These are phyloP conservation scores for Ageneiosus marmoratus DNA, from an alignment of 2,113 vertebrate species.

Conservation along the genomic window DNA sequence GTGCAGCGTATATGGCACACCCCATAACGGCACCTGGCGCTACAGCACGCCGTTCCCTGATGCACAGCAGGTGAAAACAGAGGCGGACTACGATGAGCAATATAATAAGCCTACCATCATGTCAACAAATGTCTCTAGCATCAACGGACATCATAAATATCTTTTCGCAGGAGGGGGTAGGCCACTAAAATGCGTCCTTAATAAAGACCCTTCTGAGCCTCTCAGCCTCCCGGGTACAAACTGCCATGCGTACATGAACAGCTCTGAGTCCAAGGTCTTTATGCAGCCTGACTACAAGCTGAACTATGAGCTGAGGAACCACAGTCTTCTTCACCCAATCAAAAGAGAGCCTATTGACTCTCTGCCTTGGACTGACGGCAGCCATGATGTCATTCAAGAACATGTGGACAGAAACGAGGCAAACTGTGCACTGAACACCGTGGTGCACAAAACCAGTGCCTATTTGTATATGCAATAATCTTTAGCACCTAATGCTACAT, in stretches of 20 bases:
- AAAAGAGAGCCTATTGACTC: constrained; percentile 80
- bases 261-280: constrained; percentile 61
- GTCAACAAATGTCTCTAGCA: neutral
- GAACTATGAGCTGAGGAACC: constrained; percentile 66
- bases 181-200: constrained; percentile 59
- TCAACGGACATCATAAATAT: constrained; percentile 65
- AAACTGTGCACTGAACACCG: constrained; percentile 47
- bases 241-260: constrained; percentile 61
- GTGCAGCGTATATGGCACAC: constrained; percentile 47
- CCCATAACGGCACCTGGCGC: constrained; percentile 65
- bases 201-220: constrained; percentile 68
- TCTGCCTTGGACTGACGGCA: constrained; percentile 57
- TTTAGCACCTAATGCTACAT: neutral
- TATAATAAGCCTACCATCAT: constrained; percentile 60
- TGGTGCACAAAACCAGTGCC: constrained; percentile 68
- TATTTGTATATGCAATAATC: constrained; percentile 75
- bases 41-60: constrained; percentile 60
- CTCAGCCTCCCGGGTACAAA: constrained; percentile 19
- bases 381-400: constrained; percentile 53
- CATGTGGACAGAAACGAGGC: constrained; percentile 65
- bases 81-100: constrained; percentile 62
- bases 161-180: constrained; percentile 54
- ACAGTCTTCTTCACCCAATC: constrained; percentile 68
- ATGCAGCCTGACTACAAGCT: constrained; percentile 62
- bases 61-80: constrained; percentile 74